These are phyloP conservation scores for Homarus americanus DNA, from an alignment of 1,140 invertebrate species.

Conservation along the genomic window DNA sequence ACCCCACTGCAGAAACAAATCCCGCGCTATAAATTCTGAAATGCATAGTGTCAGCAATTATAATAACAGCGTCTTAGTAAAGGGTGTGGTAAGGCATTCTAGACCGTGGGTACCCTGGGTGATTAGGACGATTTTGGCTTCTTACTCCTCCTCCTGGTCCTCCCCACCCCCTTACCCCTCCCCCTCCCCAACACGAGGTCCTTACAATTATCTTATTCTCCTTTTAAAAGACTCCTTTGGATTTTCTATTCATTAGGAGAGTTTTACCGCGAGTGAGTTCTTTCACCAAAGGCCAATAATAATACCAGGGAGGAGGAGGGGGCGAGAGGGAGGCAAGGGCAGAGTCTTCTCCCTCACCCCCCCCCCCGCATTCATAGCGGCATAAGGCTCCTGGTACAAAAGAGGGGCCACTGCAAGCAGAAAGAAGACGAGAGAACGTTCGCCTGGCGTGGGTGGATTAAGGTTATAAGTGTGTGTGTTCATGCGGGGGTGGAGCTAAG, in stretches of 20 bases:
- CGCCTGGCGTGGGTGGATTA: too few relatives aligned
- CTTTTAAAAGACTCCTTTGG: slow-evolving; percentile 2
- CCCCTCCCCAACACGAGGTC: background rate
- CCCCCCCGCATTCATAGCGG: too few relatives aligned
- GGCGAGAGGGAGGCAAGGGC: too few relatives aligned
- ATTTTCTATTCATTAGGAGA: slow-evolving; percentile 37
- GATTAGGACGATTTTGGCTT: background rate
- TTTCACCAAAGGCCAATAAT: slow-evolving; percentile 19
- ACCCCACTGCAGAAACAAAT: background rate
- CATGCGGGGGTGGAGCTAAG: too few relatives aligned
- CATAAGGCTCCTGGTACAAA: too few relatives aligned
- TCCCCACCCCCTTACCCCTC: background rate
- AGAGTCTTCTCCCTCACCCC: too few relatives aligned
- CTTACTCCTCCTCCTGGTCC: background rate
- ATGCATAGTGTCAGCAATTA: background rate
- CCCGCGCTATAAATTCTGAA: background rate
- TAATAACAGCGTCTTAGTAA: background rate
- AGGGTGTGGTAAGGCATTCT: background rate
- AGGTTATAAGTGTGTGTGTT: too few relatives aligned
- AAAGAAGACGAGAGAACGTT: too few relatives aligned
- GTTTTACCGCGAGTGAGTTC: background rate
- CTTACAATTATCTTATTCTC: slow-evolving; percentile 38
- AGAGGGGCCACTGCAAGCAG: too few relatives aligned
- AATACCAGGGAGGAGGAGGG: too few relatives aligned
- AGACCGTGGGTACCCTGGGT: background rate